phyloP scores from a whole-genome alignment of 2,113 vertebrate genomes.

The Porphyrio hochstetteri region DNA sequence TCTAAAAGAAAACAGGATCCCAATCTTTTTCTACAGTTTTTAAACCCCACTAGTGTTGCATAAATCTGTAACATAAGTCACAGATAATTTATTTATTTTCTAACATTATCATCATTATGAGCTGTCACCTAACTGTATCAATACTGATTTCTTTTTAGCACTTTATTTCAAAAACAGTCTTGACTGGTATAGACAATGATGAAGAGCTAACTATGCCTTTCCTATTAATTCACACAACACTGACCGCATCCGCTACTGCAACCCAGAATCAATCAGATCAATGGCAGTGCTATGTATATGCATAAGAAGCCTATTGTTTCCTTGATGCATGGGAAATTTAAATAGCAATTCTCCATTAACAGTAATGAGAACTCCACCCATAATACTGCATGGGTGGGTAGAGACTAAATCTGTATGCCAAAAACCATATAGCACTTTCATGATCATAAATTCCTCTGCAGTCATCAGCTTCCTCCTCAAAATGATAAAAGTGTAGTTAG shows the following conservation, averaged over 20 bases:
- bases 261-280: slow-evolving; percentile 6
- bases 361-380: background rate
- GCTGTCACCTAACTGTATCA: background rate
- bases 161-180: background rate
- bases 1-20: background rate
- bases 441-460: background rate
- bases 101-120: background rate
- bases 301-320: background rate
- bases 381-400: background rate
- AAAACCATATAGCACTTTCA: background rate
- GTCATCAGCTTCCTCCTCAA: background rate
- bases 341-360: background rate
- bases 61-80: background rate
- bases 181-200: background rate
- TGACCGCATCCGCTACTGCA: background rate
- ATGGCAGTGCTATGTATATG: background rate
- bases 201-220: background rate
- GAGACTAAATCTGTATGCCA: background rate
- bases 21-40: background rate
- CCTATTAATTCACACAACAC: background rate
- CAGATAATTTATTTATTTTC: background rate
- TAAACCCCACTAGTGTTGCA: background rate
- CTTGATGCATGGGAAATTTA: background rate
- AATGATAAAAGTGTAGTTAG: background rate
- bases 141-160: background rate